phyloP scores from a whole-genome alignment of 2,888 invertebrate genomes.

The Hyppa rectilinea region DNA sequence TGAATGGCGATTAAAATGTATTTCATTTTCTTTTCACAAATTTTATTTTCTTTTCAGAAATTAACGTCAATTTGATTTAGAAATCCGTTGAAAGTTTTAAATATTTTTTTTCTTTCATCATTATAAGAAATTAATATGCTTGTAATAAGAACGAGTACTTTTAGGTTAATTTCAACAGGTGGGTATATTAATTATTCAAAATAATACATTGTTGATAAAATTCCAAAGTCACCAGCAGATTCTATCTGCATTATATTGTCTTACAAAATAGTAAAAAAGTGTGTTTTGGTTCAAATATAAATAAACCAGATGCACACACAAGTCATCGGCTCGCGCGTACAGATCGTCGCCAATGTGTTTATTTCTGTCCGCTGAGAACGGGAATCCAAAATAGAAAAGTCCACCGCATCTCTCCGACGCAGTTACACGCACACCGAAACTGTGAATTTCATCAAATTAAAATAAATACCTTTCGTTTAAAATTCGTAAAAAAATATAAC shows the following conservation, averaged over 20 bases:
- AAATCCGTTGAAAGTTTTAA: not conserved
- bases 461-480: constrained; percentile 62
- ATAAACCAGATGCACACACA: constrained; percentile 75
- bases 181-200: not conserved
- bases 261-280: constrained; percentile 45
- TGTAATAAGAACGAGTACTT: not conserved
- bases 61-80: not conserved
- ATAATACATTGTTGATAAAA: no score
- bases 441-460: constrained; percentile 60
- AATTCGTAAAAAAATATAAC: constrained; percentile 25
- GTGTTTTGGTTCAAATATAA: constrained; percentile 64
- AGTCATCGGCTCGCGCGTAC: constrained; percentile 73
- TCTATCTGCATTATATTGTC: not conserved
- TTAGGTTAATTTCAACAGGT: not conserved
- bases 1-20: constrained; percentile 48
- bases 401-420: constrained; percentile 81
- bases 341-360: constrained; percentile 84
- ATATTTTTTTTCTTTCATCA: not conserved
- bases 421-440: constrained; percentile 82
- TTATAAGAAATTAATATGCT: not conserved
- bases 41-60: constrained; percentile 29
- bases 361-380: constrained; percentile 84
- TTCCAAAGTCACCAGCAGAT: not conserved
- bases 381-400: constrained; percentile 89
- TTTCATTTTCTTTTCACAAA: constrained; percentile 24